Evolutionary conservation across 2,797 vertebrate species (phyloP).

Genomic region (Clarias fuscus): DNA sequence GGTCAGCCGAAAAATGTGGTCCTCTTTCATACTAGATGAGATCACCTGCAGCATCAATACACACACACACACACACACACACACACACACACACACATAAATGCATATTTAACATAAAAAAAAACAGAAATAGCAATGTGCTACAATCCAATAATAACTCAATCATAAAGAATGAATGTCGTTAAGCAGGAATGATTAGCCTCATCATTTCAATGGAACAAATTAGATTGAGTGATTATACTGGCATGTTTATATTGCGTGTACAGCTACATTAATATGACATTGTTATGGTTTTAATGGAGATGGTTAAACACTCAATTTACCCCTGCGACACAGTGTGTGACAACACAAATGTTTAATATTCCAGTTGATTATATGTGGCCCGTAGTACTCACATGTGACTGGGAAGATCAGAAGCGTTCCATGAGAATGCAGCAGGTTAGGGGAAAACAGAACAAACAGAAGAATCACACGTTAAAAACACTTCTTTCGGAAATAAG

Average conservation of each 20-base stretch:
- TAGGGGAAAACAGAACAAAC: slow-evolving; percentile 44
- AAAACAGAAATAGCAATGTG: background rate
- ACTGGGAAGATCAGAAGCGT: slow-evolving; percentile 45
- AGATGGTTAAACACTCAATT: slow-evolving; percentile 15
- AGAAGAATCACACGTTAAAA: slow-evolving; percentile 20
- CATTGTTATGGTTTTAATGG: slow-evolving; percentile 21
- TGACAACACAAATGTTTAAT: background rate
- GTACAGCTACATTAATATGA: slow-evolving; percentile 15
- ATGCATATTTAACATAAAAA: slow-evolving; percentile 6
- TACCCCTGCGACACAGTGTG: background rate
- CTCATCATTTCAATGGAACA: slow-evolving; percentile 26
- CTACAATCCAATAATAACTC: slow-evolving; percentile 9
- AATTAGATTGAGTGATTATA: slow-evolving; percentile 37
- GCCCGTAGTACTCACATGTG: slow-evolving; percentile 57
- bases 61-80: background rate
- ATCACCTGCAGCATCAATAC: slow-evolving; percentile 77
- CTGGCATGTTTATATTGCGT: background rate
- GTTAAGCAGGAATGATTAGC: slow-evolving; percentile 13
- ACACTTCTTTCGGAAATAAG: background rate
- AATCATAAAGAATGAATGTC: slow-evolving; percentile 11
- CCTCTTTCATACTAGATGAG: slow-evolving; percentile 77
- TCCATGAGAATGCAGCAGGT: slow-evolving; percentile 37
- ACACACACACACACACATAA: background rate
- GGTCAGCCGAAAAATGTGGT: slow-evolving; percentile 87
- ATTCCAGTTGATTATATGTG: slow-evolving; percentile 15